A percentile compares a stretch with the other conserved stretches of the same genome.
Conservation (phyloP, 1,140 invertebrate species). For the Orius insidiosus region DNA sequence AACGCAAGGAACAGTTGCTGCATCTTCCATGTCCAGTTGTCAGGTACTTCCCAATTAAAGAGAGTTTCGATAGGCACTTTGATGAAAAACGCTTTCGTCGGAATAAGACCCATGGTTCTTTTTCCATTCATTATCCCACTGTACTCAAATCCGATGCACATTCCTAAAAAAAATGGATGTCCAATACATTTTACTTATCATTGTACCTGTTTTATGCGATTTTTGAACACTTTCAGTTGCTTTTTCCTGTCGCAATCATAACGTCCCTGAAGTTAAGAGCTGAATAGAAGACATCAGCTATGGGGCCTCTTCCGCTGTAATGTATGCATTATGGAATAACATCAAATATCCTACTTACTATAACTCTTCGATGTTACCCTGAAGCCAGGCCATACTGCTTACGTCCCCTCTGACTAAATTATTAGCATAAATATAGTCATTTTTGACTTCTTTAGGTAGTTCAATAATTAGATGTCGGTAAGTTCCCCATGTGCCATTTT, state of each 20-base stretch:
- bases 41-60: slow-evolving; percentile 61
- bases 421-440: slow-evolving; percentile 59
- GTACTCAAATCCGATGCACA: slow-evolving; percentile 59
- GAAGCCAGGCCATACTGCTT: slow-evolving; percentile 65
- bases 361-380: slow-evolving; percentile 34
- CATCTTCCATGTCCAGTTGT: slow-evolving; percentile 65
- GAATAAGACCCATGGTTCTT: slow-evolving; percentile 52
- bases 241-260: slow-evolving; percentile 56
- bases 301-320: neutral
- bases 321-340: neutral
- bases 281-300: slow-evolving; percentile 35
- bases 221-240: slow-evolving; percentile 38
- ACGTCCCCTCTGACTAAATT: slow-evolving; percentile 65
- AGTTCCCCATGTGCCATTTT: slow-evolving; percentile 57
- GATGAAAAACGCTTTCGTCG: slow-evolving; percentile 38
- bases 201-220: slow-evolving; percentile 32
- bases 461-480: slow-evolving; percentile 49
- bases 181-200: slow-evolving; percentile 5
- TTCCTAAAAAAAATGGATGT: slow-evolving; percentile 23
- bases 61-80: slow-evolving; percentile 35
- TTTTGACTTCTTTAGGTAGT: slow-evolving; percentile 26
- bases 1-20: slow-evolving; percentile 70
- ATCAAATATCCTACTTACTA: slow-evolving; percentile 22
- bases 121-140: slow-evolving; percentile 36
- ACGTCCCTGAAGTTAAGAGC: slow-evolving; percentile 62